Evolutionary conservation across 1,140 invertebrate genomes (phyloP).

Genomic region (Trissolcus basalis): DNA sequence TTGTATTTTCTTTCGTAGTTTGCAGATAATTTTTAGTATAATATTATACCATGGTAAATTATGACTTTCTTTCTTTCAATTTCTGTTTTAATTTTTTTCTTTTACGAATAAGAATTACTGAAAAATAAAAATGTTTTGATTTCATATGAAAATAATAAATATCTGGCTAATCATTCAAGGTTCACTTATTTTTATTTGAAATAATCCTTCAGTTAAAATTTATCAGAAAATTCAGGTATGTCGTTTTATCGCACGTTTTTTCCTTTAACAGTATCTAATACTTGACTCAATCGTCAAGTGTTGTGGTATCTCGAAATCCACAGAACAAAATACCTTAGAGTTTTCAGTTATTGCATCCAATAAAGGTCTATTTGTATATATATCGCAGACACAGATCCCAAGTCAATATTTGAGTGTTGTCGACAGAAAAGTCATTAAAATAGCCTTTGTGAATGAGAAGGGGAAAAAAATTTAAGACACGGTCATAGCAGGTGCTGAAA

Average conservation of each 20-base stretch:
- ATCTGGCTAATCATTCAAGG: too few relatives aligned
- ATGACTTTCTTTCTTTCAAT: too few relatives aligned
- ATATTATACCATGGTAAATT: too few relatives aligned
- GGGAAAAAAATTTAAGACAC: slow-evolving; percentile 7
- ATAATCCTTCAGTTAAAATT: too few relatives aligned
- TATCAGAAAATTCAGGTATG: slow-evolving; percentile 23
- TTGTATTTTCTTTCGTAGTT: too few relatives aligned
- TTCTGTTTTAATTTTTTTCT: too few relatives aligned
- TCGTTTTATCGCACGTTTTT: slow-evolving; percentile 21
- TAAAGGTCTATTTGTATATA: slow-evolving; percentile 26
- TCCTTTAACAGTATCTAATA: slow-evolving; percentile 24
- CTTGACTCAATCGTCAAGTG: slow-evolving; percentile 42
- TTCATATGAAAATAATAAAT: too few relatives aligned
- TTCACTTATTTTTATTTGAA: too few relatives aligned
- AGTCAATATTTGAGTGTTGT: slow-evolving; percentile 50
- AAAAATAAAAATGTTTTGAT: too few relatives aligned
- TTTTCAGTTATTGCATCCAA: slow-evolving; percentile 32
- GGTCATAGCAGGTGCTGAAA: slow-evolving; percentile 17
- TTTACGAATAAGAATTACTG: too few relatives aligned
- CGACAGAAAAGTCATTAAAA: slow-evolving; percentile 48
- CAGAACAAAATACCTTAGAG: slow-evolving; percentile 44
- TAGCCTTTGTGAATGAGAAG: slow-evolving; percentile 5
- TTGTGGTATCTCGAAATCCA: slow-evolving; percentile 27
- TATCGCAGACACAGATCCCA: slow-evolving; percentile 38
- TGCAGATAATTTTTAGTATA: too few relatives aligned